Conservation (phyloP, 2,113 vertebrate species). For the Corapipo altera region DNA sequence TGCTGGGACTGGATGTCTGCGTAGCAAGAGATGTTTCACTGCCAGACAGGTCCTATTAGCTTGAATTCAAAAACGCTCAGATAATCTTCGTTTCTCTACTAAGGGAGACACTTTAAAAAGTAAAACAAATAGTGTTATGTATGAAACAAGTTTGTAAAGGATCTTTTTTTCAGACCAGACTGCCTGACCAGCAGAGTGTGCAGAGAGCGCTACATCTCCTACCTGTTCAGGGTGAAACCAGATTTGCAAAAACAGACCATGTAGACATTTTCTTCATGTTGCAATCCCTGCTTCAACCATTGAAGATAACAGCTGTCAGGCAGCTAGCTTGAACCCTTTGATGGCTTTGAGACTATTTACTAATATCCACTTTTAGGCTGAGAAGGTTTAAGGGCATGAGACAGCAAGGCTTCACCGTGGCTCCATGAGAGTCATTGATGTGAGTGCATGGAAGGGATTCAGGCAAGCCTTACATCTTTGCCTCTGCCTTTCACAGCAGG, state of each 20-base stretch:
- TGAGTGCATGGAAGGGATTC: not conserved
- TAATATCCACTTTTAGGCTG: not conserved
- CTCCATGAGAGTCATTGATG: fast-evolving
- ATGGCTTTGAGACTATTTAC: not conserved
- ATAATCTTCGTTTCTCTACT: not conserved
- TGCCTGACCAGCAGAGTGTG: not conserved
- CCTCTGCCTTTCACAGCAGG: not conserved
- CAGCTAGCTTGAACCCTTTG: not conserved
- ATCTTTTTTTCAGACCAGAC: not conserved
- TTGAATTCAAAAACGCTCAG: not conserved
- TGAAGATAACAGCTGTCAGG: not conserved
- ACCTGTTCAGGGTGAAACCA: not conserved
- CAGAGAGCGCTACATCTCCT: not conserved
- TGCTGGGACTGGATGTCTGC: not conserved
- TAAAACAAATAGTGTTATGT: not conserved
- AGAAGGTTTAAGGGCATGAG: not conserved
- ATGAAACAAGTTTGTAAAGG: not conserved
- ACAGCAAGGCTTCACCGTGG: not conserved
- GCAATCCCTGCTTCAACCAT: not conserved
- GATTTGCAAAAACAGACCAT: not conserved
- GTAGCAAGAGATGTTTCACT: not conserved
- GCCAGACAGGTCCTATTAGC: not conserved
- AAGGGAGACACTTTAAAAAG: not conserved
- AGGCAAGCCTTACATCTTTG: not conserved
- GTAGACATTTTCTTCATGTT: not conserved